A percentile compares a stretch with the other conserved stretches of the same genome.
phyloP scores from a whole-genome alignment of 2,888 invertebrate species.

The Nephrotoma appendiculata region DNA sequence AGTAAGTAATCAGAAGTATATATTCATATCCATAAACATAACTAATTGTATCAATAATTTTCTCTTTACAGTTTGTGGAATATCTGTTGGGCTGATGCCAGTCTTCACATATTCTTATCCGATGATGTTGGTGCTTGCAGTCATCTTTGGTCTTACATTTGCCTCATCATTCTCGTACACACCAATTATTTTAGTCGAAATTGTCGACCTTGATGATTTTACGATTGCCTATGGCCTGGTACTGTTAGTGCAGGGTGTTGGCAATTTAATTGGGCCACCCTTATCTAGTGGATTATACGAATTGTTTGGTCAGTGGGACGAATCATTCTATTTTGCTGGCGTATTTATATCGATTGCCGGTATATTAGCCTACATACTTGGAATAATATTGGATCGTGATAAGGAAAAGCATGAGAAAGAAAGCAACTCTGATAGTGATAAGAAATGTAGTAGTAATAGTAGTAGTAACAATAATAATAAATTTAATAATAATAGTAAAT shows the following conservation, averaged over 20 bases:
- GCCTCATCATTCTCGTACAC: conserved; percentile 86
- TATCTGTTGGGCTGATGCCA: conserved; percentile 29
- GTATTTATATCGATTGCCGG: conserved; percentile 71
- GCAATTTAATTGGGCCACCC: conserved; percentile 83
- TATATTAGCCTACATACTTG: conserved; percentile 27
- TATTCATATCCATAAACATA: background rate
- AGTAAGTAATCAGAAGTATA: conserved; percentile 18
- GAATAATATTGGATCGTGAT: conserved; percentile 25
- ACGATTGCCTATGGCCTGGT: conserved; percentile 86
- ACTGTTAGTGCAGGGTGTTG: conserved; percentile 80
- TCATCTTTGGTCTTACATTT: conserved; percentile 76
- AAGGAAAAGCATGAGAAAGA: background rate
- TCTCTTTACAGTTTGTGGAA: conserved; percentile 25
- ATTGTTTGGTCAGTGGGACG: conserved; percentile 44
- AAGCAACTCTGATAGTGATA: background rate
- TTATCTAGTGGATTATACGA: conserved; percentile 55
- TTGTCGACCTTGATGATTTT: conserved; percentile 81
- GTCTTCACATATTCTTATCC: conserved; percentile 22
- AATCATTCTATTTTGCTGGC: conserved; percentile 68
- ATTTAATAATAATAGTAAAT: background rate
- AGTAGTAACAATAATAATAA: background rate
- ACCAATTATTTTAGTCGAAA: conserved; percentile 73
- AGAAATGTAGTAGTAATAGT: background rate
- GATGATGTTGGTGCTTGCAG: conserved; percentile 30
- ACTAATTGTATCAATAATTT: background rate